Evolutionary conservation across 2,888 invertebrate species (phyloP), one percentile per base, ranked within the genome.

Genomic region (Bellardia pandia): DNA sequence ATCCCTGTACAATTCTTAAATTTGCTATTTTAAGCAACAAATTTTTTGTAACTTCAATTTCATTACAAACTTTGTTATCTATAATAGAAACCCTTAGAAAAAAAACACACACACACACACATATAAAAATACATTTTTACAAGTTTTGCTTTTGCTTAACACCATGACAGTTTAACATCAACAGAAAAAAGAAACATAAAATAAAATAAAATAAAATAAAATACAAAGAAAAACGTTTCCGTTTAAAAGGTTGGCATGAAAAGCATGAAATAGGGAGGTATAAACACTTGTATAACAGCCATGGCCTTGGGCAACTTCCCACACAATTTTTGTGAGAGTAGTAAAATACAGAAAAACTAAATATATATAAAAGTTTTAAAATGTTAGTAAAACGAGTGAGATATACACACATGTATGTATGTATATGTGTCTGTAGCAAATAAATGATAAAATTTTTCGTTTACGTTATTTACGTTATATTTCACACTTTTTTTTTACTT

Each of bases 241-340:
- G 58, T n/a, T 42, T 56, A 72, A 16, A 56, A 23, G 33, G 8
- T 42, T 56, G 7, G 5, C 3, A 40, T 23, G 23, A 56, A 51
- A 7, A 23, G 23, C 56, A 56, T 56, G 8, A 56, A 56, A 16
- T 56, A 56, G 6, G 11, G 13, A 40, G 6, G 4, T 56, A 23
- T 13, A 56, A 8, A 53, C 37, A 60, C 1, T 11, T 23, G 13
- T 14, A 45, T 51, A 75, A 75, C 83, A 80, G 77, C 76, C 81
- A 89, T 86, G 86, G 81, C 89, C 88, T 86, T 87, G 85, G 88
- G 86, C 86, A 89, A 88, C 84, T 86, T 86, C 86, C 86, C 79
- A 86, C 85, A 84, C 88, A 81, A 53, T 76, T 51, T 40, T 40
- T 45, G 42, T 51, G 23, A 23, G 9, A 40, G 3, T 16, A 40